Base-by-base conservation (phyloP, 1,140 invertebrate species). In the Andricus grossulariae region DNA sequence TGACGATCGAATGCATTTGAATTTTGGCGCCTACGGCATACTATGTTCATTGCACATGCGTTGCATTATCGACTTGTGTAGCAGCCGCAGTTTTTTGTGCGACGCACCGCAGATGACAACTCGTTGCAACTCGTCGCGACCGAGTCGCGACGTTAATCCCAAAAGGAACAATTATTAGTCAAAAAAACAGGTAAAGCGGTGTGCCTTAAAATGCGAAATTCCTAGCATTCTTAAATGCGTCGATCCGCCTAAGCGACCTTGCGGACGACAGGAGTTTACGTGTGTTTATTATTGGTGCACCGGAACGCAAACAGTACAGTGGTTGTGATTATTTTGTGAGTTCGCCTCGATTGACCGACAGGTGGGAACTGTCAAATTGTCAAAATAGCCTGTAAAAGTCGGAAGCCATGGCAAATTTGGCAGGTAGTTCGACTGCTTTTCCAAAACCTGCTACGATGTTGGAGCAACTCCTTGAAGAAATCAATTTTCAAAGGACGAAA, bases 401-500 rank as follows among this genome's bases (percentile, higher is more conserved):
- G 66, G 66, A 3, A 76, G 13, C 50, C 60, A 91, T 91, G 87
- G 88, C 88, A 0, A 88, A 82, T 73, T 75, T 88, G 16, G 85
- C 90, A 60, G 82, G 87, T 71, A 85, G 87, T 79, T 89, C 88
- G 49, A 77, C 85, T 5, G 92, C 93, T 60, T 91, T 93, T 55
- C 85, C 95, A 51, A 94, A 94, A 86, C 92, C 94, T 45, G 94
- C 95, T 16, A 96, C 95, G n/a, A 94, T 95, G 88, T 88, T 97
- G 78, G 96, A 97, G 86, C 96, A 97, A 84, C 92, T 98, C 25
- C 92, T 98, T 19, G 96, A 97, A 85, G 97, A 98, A 89, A 97
- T 98, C 77, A 97, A 96, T 88, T 97, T 97, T 86, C 96, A 97
- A 88, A 93, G 97, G 72, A 96, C 96, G 7, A 97, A 97, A 89